These are phyloP conservation scores for Tiliacea citrago DNA, from an alignment of 2,888 invertebrate genomes.

Conservation along the genomic window DNA sequence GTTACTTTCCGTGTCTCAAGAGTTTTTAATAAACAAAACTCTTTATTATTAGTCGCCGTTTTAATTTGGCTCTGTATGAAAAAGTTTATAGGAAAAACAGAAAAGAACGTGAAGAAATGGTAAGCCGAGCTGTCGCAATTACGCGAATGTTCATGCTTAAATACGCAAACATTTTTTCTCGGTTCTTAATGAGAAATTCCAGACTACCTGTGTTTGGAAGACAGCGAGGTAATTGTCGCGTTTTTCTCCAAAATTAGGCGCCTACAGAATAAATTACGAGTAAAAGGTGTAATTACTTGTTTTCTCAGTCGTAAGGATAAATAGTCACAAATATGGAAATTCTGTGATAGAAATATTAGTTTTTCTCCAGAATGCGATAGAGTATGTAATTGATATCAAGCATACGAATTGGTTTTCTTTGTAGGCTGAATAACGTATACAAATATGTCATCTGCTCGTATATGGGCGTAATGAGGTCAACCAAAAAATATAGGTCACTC, in stretches of 20 bases:
- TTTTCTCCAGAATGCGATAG: neutral
- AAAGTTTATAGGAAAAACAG: neutral
- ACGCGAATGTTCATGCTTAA: slow-evolving; percentile 30
- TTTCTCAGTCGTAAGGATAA: slow-evolving; percentile 1
- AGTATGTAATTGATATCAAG: slow-evolving; percentile 12
- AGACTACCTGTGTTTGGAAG: slow-evolving; percentile 59
- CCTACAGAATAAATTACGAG: slow-evolving; percentile 41
- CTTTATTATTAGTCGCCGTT: neutral
- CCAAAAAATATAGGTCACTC: slow-evolving; percentile 19
- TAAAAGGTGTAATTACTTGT: slow-evolving; percentile 47
- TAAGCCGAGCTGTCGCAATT: slow-evolving; percentile 42
- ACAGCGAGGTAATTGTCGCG: slow-evolving; percentile 64
- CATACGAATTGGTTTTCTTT: slow-evolving; percentile 1
- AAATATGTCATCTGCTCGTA: neutral
- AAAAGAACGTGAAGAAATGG: slow-evolving; percentile 16
- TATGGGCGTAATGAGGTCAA: neutral
- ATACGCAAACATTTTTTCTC: slow-evolving; percentile 53
- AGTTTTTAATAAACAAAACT: slow-evolving; percentile 21
- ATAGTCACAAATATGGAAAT: neutral
- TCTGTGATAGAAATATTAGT: neutral
- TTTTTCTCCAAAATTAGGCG: slow-evolving; percentile 51
- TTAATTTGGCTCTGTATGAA: slow-evolving; percentile 26
- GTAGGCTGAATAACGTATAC: neutral
- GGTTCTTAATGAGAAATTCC: slow-evolving; percentile 76
- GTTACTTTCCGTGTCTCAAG: neutral